Evolutionary conservation across 2,888 invertebrate genomes (phyloP).

Genomic region (Tromatobia lineatoria): DNA sequence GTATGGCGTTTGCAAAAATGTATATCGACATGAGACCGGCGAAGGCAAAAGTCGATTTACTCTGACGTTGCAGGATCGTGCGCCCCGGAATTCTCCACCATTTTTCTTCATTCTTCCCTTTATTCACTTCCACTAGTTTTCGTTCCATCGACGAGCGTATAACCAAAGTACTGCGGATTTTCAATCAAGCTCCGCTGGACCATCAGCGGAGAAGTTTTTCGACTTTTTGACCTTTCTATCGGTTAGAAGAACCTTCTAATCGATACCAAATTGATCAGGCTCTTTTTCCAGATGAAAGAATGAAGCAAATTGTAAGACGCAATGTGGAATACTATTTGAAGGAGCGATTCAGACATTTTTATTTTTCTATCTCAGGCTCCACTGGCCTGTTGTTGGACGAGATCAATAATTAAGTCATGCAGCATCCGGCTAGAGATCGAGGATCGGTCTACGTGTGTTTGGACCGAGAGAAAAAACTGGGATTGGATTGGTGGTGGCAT

Average conservation of each 20-base stretch:
- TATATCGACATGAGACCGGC: constrained; percentile 16
- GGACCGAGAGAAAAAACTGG: constrained; percentile 42
- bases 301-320: constrained; percentile 5
- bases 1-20: constrained; percentile 19
- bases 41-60: constrained; percentile 44
- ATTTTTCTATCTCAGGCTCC: constrained; percentile 20
- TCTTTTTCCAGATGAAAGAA: constrained; percentile 7
- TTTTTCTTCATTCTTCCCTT: constrained; percentile 11
- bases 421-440: constrained; percentile 44
- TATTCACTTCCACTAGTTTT: constrained; percentile 35
- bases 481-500: constrained; percentile 56
- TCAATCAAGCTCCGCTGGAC: constrained; percentile 24
- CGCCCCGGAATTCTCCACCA: not conserved
- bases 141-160: constrained; percentile 9
- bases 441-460: constrained; percentile 13
- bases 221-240: constrained; percentile 16
- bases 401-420: constrained; percentile 67
- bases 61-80: constrained; percentile 27
- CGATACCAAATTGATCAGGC: constrained; percentile 1
- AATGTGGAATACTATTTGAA: not conserved
- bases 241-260: not conserved
- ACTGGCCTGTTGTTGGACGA: not conserved
- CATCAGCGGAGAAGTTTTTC: not conserved
- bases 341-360: constrained; percentile 4
- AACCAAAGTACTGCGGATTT: constrained; percentile 30